Percentiles rank a stretch among this genome's conserved stretches.
phyloP scores from a whole-genome alignment of 1,140 invertebrate genomes.

The Camponotus floridanus region DNA sequence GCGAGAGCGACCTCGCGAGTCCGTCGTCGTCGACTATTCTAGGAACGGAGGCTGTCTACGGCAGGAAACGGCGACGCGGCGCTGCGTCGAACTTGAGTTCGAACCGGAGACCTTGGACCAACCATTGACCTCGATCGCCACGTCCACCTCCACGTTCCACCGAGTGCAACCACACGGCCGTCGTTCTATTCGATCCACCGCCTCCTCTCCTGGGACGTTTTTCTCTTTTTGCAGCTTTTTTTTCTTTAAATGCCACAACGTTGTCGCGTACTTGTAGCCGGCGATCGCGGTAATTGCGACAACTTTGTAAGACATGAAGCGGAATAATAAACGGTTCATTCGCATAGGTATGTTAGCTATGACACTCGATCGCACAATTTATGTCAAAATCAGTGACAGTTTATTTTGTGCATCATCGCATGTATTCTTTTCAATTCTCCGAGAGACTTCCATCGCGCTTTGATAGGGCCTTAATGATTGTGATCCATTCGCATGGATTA shows the following conservation, averaged over 20 bases:
- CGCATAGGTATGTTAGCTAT: background rate
- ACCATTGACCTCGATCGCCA: conserved; percentile 86
- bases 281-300: conserved; percentile 30
- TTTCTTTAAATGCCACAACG: conserved; percentile 53
- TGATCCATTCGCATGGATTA: background rate
- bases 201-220: background rate
- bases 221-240: conserved; percentile 19
- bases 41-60: conserved; percentile 84
- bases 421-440: too few species aligned
- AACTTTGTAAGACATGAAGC: conserved; percentile 29
- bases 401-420: too few species aligned
- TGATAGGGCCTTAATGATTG: background rate
- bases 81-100: conserved; percentile 79
- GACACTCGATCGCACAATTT: background rate
- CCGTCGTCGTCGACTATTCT: conserved; percentile 79
- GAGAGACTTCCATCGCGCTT: background rate
- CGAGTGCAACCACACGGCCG: conserved; percentile 40
- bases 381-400: too few species aligned
- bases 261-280: conserved; percentile 22
- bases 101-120: conserved; percentile 86
- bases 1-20: conserved; percentile 47
- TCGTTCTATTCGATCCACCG: conserved; percentile 42
- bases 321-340: conserved; percentile 48
- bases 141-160: conserved; percentile 70
- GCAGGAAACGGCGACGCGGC: conserved; percentile 80